These are phyloP conservation scores for Cotesia congregata DNA, from an alignment of 2,888 invertebrate species.

Conservation along the genomic window DNA sequence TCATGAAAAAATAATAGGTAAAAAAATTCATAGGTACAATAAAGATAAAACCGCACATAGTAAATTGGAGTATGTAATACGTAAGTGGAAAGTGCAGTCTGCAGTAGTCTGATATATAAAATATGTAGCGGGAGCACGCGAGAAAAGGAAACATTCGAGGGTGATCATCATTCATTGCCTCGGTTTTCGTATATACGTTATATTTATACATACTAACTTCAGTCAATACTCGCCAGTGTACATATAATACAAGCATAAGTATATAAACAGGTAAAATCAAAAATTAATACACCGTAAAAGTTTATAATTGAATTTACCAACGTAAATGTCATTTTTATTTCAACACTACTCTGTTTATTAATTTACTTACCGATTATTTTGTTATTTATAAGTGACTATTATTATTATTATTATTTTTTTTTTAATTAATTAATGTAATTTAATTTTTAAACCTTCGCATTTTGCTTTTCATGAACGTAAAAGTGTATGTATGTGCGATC, in stretches of 20 bases:
- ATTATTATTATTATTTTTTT: no score
- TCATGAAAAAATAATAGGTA: not conserved
- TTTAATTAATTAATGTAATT: not conserved
- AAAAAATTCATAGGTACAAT: not conserved
- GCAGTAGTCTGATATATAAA: not conserved
- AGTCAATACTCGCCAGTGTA: not conserved
- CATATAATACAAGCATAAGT: not conserved
- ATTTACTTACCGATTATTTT: no score
- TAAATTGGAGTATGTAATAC: not conserved
- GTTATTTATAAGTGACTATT: no score
- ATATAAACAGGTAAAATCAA: not conserved
- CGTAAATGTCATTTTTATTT: not conserved
- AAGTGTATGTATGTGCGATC: not conserved
- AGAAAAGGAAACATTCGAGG: conserved; percentile 3
- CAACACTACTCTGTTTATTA: no score
- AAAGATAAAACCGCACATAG: not conserved
- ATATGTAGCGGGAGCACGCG: conserved; percentile 16
- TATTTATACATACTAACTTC: not conserved
- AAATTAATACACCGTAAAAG: not conserved
- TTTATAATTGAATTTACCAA: not conserved
- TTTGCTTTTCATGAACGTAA: not conserved
- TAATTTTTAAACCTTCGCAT: not conserved
- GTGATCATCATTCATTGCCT: conserved; percentile 7
- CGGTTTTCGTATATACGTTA: not conserved
- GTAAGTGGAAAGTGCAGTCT: not conserved